Percentiles rank a stretch among this genome's conserved stretches.
These are phyloP conservation scores for Papilio xuthus DNA, from an alignment of 1,140 invertebrate species.

Conservation along the genomic window DNA sequence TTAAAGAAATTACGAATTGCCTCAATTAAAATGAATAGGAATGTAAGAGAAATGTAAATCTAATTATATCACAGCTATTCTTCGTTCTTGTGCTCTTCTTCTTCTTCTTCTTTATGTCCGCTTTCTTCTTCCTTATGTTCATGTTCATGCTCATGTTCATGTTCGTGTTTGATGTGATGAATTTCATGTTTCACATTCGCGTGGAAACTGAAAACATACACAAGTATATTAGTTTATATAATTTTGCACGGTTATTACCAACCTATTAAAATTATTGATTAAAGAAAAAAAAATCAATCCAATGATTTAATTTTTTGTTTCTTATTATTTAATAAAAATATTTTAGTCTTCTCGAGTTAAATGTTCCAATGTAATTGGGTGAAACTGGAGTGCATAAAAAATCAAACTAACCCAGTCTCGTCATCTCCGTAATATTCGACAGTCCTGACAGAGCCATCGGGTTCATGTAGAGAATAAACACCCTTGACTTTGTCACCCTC, in stretches of 20 bases:
- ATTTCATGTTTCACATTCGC: conserved; percentile 58
- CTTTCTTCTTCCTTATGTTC: neutral
- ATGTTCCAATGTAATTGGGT: neutral
- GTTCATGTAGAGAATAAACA: conserved; percentile 78
- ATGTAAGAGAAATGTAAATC: neutral
- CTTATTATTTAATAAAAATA: too few species aligned
- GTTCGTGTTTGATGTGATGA: conserved; percentile 53
- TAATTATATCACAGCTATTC: conserved; percentile 36
- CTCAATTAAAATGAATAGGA: neutral
- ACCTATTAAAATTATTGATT: too few species aligned
- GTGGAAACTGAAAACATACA: conserved; percentile 53
- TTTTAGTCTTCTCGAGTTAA: too few species aligned
- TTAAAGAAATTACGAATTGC: neutral
- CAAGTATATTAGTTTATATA: too few species aligned
- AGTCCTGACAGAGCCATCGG: conserved; percentile 78
- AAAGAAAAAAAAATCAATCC: conserved; percentile 19
- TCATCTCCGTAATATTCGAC: conserved; percentile 80
- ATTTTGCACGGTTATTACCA: too few species aligned
- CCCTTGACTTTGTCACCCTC: conserved; percentile 82
- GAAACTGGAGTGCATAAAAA: neutral
- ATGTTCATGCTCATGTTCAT: conserved; percentile 46
- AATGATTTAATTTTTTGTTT: too few species aligned
- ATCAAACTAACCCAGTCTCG: conserved; percentile 63
- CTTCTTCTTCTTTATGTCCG: neutral
- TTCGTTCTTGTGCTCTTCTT: neutral